A percentile compares a stretch with the other conserved stretches of the same genome.
Conservation (phyloP, 2,113 vertebrate genomes). For the Rhabdornis inornatus region DNA sequence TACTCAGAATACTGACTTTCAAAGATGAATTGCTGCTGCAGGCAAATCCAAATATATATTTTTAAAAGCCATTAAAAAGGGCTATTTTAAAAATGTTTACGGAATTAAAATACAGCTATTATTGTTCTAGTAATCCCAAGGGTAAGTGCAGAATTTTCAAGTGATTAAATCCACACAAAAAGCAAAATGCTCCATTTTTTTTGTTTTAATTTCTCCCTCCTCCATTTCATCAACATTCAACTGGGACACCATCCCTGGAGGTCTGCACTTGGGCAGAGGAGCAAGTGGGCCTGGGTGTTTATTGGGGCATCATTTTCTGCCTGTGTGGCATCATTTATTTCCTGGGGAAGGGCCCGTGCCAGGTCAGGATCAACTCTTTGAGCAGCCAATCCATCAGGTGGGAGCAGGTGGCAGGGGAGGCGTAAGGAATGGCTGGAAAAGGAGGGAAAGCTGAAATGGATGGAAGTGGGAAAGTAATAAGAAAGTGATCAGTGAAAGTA, state of each 20-base stretch:
- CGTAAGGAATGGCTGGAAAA: conserved; percentile 59
- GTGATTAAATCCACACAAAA: not conserved
- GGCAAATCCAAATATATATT: not conserved
- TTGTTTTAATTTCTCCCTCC: not conserved
- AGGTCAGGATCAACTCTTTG: conserved; percentile 66
- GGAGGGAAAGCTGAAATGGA: conserved; percentile 63
- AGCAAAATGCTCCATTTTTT: not conserved
- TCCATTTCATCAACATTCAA: not conserved
- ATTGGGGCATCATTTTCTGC: conserved; percentile 66
- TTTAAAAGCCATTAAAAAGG: not conserved
- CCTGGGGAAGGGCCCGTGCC: conserved; percentile 56
- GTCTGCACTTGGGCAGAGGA: not conserved
- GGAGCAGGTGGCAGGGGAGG: conserved; percentile 60
- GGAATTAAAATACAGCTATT: not conserved
- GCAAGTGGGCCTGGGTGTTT: conserved; percentile 46
- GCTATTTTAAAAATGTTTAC: not conserved
- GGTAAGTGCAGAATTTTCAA: not conserved
- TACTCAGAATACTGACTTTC: not conserved
- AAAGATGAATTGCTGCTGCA: not conserved
- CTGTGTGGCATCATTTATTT: conserved; percentile 69
- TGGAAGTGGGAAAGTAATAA: conserved; percentile 63
- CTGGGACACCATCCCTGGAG: not conserved
- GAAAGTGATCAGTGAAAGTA: conserved; percentile 77
- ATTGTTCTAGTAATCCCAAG: not conserved
- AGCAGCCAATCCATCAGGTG: conserved; percentile 70